These are phyloP conservation scores for Eledone cirrhosa DNA, from an alignment of 2,888 invertebrate species.

Conservation along the genomic window DNA sequence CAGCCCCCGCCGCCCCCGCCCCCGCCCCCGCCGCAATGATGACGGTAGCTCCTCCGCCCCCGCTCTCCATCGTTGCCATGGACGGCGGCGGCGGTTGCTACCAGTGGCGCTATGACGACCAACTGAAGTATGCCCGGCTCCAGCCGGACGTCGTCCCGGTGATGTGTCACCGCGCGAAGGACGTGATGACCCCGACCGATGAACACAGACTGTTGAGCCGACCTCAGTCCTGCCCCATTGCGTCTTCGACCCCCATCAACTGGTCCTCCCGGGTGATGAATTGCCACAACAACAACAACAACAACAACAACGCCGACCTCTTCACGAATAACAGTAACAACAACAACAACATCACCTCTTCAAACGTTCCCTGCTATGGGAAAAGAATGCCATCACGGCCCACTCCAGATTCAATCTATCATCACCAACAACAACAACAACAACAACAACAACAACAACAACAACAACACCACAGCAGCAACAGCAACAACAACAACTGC, in stretches of 20 bases:
- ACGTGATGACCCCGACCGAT: neutral
- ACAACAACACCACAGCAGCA: no score
- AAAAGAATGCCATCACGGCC: neutral
- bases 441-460: no score
- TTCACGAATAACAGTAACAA: neutral
- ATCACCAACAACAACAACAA: no score
- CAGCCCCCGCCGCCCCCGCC: no score
- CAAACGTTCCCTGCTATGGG: neutral
- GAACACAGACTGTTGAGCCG: slow-evolving; percentile 5
- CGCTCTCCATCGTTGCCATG: no score
- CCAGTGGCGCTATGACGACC: neutral
- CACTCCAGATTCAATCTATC: neutral
- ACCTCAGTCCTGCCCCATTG: slow-evolving; percentile 9
- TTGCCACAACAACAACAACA: neutral
- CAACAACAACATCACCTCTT: neutral
- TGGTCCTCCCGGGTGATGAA: neutral
- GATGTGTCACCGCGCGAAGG: neutral
- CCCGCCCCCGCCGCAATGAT: no score
- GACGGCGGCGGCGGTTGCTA: neutral
- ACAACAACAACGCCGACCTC: neutral
- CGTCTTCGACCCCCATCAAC: neutral
- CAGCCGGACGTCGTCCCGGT: no score
- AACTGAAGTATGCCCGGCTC: neutral
- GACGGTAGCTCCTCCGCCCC: no score
- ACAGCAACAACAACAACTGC: no score